These are phyloP conservation scores for Pachycephus smyrnensis DNA, from an alignment of 2,888 invertebrate species.

Conservation along the genomic window DNA sequence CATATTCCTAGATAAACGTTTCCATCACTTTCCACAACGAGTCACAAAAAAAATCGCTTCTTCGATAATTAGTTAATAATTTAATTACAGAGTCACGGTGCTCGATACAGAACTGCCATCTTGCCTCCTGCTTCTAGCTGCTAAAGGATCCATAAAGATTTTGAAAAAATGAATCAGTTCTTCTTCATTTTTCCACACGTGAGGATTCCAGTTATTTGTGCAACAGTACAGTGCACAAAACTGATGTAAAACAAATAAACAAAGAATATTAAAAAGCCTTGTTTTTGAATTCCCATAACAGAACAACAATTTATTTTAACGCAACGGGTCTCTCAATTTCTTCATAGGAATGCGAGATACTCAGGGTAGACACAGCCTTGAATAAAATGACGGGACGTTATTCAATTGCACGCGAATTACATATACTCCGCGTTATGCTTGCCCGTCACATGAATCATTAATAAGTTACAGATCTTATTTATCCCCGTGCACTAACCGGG, in stretches of 20 bases:
- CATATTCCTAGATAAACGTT: too few species aligned
- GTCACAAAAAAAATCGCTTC: background rate
- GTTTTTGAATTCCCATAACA: background rate
- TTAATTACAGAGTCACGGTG: background rate
- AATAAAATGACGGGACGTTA: background rate
- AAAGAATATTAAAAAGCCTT: background rate
- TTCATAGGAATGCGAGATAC: background rate
- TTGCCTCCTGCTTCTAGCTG: background rate
- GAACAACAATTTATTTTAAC: background rate
- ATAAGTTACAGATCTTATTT: background rate
- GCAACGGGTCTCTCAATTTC: background rate
- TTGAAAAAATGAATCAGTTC: background rate
- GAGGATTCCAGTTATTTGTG: background rate
- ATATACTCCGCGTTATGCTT: background rate
- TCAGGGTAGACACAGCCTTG: too few species aligned
- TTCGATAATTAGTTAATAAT: background rate
- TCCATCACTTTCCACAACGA: too few species aligned
- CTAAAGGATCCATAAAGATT: background rate
- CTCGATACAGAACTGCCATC: background rate
- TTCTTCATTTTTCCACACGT: background rate
- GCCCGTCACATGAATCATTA: background rate
- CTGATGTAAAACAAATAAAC: background rate
- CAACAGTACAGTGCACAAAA: background rate
- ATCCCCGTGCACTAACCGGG: background rate
- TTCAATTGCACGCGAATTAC: background rate